Base-by-base conservation (phyloP, 1,140 invertebrate genomes). In the Hermetia illucens region DNA sequence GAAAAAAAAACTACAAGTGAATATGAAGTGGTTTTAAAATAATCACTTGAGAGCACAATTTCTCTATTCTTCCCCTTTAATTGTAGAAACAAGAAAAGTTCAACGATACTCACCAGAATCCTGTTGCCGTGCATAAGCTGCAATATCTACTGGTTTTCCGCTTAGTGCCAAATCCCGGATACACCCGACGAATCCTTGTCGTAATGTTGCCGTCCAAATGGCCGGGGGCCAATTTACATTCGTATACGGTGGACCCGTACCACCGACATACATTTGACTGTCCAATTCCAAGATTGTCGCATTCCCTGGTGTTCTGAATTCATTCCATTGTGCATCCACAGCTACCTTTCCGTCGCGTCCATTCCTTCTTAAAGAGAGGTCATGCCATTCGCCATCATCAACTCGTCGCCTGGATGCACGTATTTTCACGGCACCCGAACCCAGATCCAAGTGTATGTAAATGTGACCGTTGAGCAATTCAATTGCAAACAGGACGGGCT, bases 101-200 rank as follows among this genome's bases (percentile, higher is more conserved):
- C n/a, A n/a, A n/a, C n/a, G n/a, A n/a, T n/a, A n/a, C 58, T 69
- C 63, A 85, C 86, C 85, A 22, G 78, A 84, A 63, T 91, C 86
- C 63, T 96, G 91, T 46, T 89, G 79, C 43, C 82, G 69, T 6
- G 90, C 89, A 58, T 80, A 89, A 19, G 77, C 76, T 10, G 87
- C 84, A 38, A 98, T 76, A 61, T 98, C 92, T 37, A 94, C 74
- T 12, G 84, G 76, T 45, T 88, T 79, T n/a, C 85, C 86, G 64
- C 95, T 93, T 49, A 97, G 70, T 44, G 88, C 74, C 44, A 98
- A 68, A 61, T 97, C 92, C 50, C 90, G 74, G 52, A 98, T 73
- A 59, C 94, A 98, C 3, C 94, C 95, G 2, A 96, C 87, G 53
- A 86, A 98, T 10, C 94, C 94, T 50, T 87, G 78, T 36, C 82